Percentiles rank a stretch among this genome's conserved stretches.
Conservation (phyloP, 2,113 vertebrate genomes). For the Labeo catla region DNA sequence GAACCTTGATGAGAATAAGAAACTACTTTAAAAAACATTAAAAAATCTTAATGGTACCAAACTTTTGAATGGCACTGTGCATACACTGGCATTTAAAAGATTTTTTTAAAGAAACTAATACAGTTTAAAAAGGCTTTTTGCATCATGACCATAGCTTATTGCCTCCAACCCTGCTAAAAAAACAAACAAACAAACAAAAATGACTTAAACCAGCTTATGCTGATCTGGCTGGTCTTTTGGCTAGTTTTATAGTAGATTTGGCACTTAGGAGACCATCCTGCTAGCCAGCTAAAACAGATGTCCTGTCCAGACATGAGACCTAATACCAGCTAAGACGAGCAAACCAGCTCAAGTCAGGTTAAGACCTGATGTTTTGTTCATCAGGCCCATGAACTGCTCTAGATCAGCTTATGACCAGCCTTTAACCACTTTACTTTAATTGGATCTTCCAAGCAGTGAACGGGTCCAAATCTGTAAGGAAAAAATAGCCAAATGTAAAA, state of each 20-base stretch:
- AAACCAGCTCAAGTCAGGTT: not conserved
- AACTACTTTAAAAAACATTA: too few relatives aligned
- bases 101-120: not conserved
- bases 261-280: not conserved
- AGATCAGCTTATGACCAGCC: not conserved
- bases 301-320: not conserved
- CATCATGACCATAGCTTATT: not conserved
- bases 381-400: not conserved
- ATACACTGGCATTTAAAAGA: too few relatives aligned
- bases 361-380: not conserved
- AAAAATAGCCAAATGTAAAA: not conserved
- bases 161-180: not conserved
- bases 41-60: too few relatives aligned
- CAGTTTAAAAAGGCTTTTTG: not conserved
- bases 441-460: not conserved
- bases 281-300: not conserved
- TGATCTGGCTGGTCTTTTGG: not conserved
- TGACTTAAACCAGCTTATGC: not conserved
- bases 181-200: not conserved
- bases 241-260: not conserved
- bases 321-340: not conserved
- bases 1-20: too few relatives aligned
- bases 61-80: too few relatives aligned
- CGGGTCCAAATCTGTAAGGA: too few relatives aligned
- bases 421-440: not conserved